A percentile compares a stretch with the other conserved stretches of the same genome.
phyloP scores from a whole-genome alignment of 1,140 invertebrate species.

The Melanaphis sacchari region DNA sequence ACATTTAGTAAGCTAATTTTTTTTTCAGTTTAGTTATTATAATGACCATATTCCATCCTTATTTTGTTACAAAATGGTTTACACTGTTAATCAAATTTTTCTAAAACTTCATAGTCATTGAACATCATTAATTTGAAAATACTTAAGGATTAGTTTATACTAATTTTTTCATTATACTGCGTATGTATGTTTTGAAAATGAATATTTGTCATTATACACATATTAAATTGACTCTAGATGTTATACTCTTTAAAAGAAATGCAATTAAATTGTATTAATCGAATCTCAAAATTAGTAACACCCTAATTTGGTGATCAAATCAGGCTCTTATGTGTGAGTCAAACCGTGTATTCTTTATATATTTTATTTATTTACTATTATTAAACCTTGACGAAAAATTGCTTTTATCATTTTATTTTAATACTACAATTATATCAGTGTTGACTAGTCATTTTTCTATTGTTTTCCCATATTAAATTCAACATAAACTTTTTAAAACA shows the following conservation, averaged over 20 bases:
- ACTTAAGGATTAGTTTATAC: not conserved
- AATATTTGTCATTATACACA: not conserved
- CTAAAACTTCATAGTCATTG: not conserved
- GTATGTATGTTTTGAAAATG: not conserved
- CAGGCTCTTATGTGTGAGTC: not conserved
- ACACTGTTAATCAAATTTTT: not conserved
- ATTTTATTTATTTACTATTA: slow-evolving; percentile 19
- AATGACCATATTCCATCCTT: not conserved
- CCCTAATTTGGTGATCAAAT: not conserved
- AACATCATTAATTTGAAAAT: not conserved
- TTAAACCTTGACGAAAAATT: not conserved
- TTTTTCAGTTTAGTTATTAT: not conserved
- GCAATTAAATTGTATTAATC: not conserved
- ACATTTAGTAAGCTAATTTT: not conserved
- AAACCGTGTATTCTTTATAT: not conserved
- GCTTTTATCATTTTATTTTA: not conserved
- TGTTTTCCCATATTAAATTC: not conserved
- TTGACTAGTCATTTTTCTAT: slow-evolving; percentile 44
- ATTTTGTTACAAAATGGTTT: not conserved
- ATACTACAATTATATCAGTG: not conserved
- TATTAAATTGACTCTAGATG: not conserved
- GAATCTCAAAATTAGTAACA: slow-evolving; percentile 33
- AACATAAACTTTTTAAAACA: not conserved
- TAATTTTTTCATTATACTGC: not conserved
- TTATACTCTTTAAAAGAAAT: not conserved